Base-by-base conservation (phyloP, 2,113 vertebrate genomes). In the Dasyprocta punctata region DNA sequence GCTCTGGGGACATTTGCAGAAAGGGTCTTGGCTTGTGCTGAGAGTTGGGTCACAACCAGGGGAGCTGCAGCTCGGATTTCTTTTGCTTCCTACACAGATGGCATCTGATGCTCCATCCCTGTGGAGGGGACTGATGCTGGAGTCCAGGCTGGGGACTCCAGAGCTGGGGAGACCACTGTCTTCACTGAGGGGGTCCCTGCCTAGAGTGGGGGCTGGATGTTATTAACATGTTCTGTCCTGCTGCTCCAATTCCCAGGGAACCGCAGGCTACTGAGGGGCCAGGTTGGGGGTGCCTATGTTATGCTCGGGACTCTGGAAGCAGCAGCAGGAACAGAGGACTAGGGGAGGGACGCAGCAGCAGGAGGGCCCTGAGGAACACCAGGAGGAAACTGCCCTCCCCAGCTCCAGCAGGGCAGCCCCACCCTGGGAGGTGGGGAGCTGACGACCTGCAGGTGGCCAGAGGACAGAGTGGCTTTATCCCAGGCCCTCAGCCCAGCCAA, bases 341-440 rank as follows among this genome's bases (percentile, higher is more conserved):
- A 52, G n/a, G n/a, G n/a, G n/a, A n/a, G n/a, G n/a, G n/a, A n/a
- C n/a, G n/a, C n/a, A n/a, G n/a, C n/a, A n/a, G n/a, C n/a, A n/a
- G 97, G 99, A 99, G 97, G 1, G 99, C 97, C 96, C 98, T 97
- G 73, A 99, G 98, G 97, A 99, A 99, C 94, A 99, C 97, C 1
- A 99, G 96, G 49, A 99, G 44, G 99, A 99, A 92, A 99, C 99
- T 96, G 97, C 97, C 97, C 73, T 36, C 36, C 13, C 8, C 8
- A n/a, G n/a, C n/a, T 7, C 41, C 73, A 3, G 1, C 13, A 69
- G 65, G 2, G 36, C 14, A 13, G 5, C 67, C 67, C 67, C 1
- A 17, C 67, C 33, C 63, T 13, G 5, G 63, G 12, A 67, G 63
- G 14, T 13, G 1, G 44, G 30, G 91, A 54, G 54, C 69, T 69